phyloP scores from a whole-genome alignment of 2,888 invertebrate species.

The Thysanoteuthis rhombus region DNA sequence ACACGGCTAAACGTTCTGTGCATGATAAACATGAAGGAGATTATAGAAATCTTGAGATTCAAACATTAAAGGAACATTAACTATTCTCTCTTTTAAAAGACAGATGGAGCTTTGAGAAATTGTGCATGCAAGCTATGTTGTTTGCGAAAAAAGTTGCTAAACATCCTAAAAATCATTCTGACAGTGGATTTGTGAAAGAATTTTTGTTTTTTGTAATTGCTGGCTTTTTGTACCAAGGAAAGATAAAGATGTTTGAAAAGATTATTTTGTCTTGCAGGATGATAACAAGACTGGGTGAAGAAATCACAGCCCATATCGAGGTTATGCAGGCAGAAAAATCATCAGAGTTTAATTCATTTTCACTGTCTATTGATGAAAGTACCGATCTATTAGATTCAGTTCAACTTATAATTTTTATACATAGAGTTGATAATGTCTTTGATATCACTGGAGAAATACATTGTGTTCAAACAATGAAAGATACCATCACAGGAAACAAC shows the following conservation, averaged over 20 bases:
- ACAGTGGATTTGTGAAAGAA: background rate
- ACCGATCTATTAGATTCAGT: too few relatives aligned
- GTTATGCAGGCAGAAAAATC: background rate
- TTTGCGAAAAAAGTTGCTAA: background rate
- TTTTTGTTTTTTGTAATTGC: background rate
- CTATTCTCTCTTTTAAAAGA: background rate
- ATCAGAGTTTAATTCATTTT: background rate
- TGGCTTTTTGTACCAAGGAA: background rate
- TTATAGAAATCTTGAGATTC: background rate
- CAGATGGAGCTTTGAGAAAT: background rate
- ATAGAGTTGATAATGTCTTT: too few relatives aligned
- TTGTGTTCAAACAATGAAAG: too few relatives aligned
- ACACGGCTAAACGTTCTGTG: background rate
- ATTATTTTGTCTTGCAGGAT: constrained; percentile 1
- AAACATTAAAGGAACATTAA: background rate
- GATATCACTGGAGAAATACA: too few relatives aligned
- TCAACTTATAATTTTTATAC: too few relatives aligned
- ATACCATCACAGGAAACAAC: too few relatives aligned
- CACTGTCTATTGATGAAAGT: too few relatives aligned
- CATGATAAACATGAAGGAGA: background rate
- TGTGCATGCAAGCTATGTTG: background rate
- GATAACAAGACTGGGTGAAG: background rate
- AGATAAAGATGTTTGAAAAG: background rate
- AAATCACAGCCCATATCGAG: background rate
- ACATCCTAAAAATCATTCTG: background rate